Base-by-base conservation (phyloP, 1,140 invertebrate genomes). In the Drosophila murphyi region DNA sequence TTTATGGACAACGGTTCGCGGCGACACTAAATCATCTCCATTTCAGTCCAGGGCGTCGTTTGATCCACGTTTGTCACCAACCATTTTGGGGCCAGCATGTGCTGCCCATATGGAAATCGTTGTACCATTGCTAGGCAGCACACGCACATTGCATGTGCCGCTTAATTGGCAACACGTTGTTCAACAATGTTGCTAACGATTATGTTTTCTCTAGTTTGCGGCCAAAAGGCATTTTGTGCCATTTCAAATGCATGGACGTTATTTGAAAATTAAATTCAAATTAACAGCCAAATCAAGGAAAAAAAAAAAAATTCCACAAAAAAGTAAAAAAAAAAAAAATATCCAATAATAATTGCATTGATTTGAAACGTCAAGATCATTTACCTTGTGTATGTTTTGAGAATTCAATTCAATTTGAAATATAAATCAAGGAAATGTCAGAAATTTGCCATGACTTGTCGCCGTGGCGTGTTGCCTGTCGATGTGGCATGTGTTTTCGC, bases 361-460 rank as follows among this genome's bases (percentile, higher is more conserved):
- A 62, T 41, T 20, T 56, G 63, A 43, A 39, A 47, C 54, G 54
- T 35, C 69, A 65, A 65, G n/a, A 47, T 63, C 50, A 50, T 32
- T 55, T 37, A 41, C 47, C 5, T 41, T 57, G 31, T 10, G 52
- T 31, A 73, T 73, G 73, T 78, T 67, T 55, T 63, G 62, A 70
- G 74, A 79, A 85, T 64, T 77, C 54, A 75, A 59, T 60, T 67
- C 29, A 5, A 60, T 51, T 51, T 41, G 52, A 62, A 64, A 67
- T 71, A 85, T 89, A 85, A 89, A 90, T 90, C 85, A 89, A 78
- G 85, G 76, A 81, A 81, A 85, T 81, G 85, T 89, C 85, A 85
- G 78, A 89, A 89, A 89, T 89, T 89, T 89, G 85, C 85, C 85
- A 89, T 70, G 78, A 85, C 76, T 83, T 88, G 83, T 88, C 85